A percentile compares a stretch with the other conserved stretches of the same genome.
Conservation (phyloP, 2,113 vertebrate species). For the Centrocercus urophasianus region DNA sequence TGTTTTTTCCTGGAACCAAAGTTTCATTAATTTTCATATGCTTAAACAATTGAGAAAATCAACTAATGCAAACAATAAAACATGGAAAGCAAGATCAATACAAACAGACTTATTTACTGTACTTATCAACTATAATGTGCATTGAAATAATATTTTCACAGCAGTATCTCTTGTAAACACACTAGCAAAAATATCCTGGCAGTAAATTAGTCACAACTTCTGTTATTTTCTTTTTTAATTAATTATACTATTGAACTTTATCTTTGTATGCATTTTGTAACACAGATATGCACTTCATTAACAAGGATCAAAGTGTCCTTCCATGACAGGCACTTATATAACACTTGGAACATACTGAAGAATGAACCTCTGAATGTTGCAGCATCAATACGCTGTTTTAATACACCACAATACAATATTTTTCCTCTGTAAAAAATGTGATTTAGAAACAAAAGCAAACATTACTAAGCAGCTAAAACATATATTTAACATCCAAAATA, state of each 20-base stretch:
- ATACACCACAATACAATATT: not conserved
- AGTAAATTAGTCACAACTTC: not conserved
- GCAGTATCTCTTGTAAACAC: not conserved
- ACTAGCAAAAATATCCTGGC: not conserved
- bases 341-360: not conserved
- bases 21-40: not conserved
- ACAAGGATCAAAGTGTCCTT: not conserved
- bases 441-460: conserved; percentile 32
- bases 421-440: not conserved
- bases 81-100: not conserved
- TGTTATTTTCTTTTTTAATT: not conserved
- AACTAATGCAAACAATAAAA: too few species aligned
- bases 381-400: not conserved
- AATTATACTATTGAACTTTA: not conserved
- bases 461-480: conserved; percentile 18
- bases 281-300: not conserved
- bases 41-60: not conserved
- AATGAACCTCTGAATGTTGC: not conserved
- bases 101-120: not conserved
- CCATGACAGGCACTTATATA: not conserved
- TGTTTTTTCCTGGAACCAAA: not conserved
- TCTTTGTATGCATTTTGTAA: not conserved
- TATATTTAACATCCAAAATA: conserved; percentile 29
- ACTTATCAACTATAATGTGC: not conserved
- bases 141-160: not conserved